Conservation (phyloP, 2,113 vertebrate genomes). For the Aphelocoma coerulescens region DNA sequence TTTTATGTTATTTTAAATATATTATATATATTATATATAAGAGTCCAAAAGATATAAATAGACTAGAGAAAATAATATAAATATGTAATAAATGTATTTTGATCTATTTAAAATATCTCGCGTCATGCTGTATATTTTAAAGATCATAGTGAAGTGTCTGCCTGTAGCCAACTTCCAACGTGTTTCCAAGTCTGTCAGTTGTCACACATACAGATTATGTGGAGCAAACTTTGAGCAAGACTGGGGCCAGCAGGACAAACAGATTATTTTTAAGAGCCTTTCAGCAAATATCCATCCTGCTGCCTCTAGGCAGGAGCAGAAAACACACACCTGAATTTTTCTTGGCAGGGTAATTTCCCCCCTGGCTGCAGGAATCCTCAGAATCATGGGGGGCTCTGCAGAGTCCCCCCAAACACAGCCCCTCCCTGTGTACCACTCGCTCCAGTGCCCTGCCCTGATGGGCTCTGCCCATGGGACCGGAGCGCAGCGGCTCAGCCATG, state of each 20-base stretch:
- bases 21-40: conserved; percentile 67
- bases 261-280: background rate
- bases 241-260: background rate
- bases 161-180: background rate
- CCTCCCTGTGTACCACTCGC: background rate
- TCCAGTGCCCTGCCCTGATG: background rate
- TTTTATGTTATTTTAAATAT: conserved; percentile 76
- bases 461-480: background rate
- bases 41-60: conserved; percentile 69
- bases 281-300: background rate
- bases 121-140: conserved; percentile 54
- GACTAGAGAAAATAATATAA: conserved; percentile 66
- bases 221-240: background rate
- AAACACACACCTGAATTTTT: background rate
- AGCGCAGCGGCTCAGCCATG: background rate
- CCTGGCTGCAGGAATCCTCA: background rate
- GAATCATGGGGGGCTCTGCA: fast-evolving
- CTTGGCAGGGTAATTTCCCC: background rate
- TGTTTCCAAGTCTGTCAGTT: background rate
- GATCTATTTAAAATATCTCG: conserved; percentile 67
- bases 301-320: background rate
- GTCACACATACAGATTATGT: background rate
- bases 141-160: background rate
- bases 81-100: conserved; percentile 76
- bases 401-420: background rate